These are phyloP conservation scores for Thamnophis elegans DNA, from an alignment of 2,797 vertebrate genomes.

Conservation along the genomic window DNA sequence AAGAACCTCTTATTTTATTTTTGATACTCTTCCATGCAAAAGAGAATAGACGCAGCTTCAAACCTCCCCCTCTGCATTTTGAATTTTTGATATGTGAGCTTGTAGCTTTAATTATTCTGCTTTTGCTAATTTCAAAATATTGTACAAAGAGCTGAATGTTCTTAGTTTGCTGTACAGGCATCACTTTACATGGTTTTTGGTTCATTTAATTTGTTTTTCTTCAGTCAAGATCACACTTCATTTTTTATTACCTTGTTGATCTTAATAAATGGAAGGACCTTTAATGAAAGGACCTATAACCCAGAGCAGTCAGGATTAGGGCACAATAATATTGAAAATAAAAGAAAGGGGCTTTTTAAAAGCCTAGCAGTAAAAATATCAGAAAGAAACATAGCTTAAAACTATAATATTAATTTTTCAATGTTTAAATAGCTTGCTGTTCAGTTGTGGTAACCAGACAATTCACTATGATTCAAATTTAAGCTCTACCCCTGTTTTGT, in stretches of 20 bases:
- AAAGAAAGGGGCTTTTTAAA: not conserved
- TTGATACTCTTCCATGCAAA: not conserved
- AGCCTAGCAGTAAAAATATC: not conserved
- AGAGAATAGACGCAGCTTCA: not conserved
- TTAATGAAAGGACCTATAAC: not conserved
- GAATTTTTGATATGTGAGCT: not conserved
- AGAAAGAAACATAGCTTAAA: not conserved
- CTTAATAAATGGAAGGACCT: not conserved
- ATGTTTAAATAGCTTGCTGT: not conserved
- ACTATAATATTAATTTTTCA: not conserved
- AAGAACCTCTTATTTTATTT: not conserved
- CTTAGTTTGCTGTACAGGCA: not conserved
- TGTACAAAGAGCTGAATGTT: not conserved
- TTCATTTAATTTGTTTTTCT: not conserved
- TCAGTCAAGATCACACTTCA: not conserved
- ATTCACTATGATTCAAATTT: not conserved
- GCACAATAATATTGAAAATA: not conserved
- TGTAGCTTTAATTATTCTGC: not conserved
- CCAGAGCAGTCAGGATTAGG: not conserved
- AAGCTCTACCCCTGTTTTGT: not conserved
- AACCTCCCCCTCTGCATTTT: not conserved
- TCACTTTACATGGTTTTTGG: not conserved
- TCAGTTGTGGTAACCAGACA: not conserved
- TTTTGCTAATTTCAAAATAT: not conserved
- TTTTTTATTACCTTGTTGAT: not conserved